Base-by-base conservation (phyloP, 2,888 invertebrate species). In the Auanema freiburgensis region DNA sequence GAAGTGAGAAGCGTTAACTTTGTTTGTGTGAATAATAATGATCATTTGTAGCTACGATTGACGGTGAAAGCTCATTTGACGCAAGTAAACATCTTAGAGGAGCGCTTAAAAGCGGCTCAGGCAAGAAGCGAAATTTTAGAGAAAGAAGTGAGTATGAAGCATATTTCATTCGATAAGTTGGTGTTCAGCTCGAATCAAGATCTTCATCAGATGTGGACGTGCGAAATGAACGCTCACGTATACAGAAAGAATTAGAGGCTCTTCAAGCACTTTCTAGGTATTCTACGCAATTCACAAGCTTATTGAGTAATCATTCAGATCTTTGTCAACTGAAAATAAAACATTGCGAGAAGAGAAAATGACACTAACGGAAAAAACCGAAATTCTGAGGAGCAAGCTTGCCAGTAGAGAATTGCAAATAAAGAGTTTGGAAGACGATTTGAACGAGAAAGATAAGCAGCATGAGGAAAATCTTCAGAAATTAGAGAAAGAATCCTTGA, bases 211-310 rank as follows among this genome's bases (percentile, higher is more conserved):
- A 55, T 14, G n/a, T n/a, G 4, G 55, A 16, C 33, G 55, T 40
- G 16, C 66, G 65, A n/a, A 61, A 71, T 6, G 68, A 73, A 58
- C 65, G 76, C 40, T 44, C 23, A 14, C 66, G 77, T n/a, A 67
- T 77, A 8, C 78, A 79, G 56, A 69, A 76, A 58, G 81, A 81
- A 58, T 59, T 81, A 52, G 78, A 81, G 41, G 81, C 78, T 5
- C 60, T 81, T 23, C 74, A 78, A 57, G 80, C 72, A 5, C 55
- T 72, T 16, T 70, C 72, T 11, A 70, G 66, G 69, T 69, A 14
- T 49, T 46, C n/a, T n/a, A n/a, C n/a, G n/a, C n/a, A n/a, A n/a
- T n/a, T n/a, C n/a, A n/a, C n/a, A n/a, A n/a, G n/a, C n/a, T n/a
- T n/a, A n/a, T n/a, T n/a, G n/a, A n/a, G n/a, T n/a, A n/a, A n/a